phyloP scores from a whole-genome alignment of 2,888 invertebrate species.

The Rotaria macrura region DNA sequence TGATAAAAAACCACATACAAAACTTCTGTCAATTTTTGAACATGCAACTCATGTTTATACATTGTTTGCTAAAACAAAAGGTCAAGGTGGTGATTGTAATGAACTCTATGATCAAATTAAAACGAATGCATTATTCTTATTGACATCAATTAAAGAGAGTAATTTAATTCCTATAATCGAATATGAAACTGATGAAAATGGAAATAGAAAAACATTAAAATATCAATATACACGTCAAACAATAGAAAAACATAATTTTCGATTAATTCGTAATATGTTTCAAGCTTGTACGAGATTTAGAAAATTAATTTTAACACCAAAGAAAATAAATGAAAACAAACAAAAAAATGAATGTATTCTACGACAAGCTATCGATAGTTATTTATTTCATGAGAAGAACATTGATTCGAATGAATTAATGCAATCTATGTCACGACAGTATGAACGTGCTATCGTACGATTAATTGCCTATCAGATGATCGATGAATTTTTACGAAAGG shows the following conservation, averaged over 20 bases:
- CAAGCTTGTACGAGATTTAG: neutral
- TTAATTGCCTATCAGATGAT: neutral
- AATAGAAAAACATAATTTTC: neutral
- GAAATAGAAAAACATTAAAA: neutral
- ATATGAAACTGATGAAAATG: neutral
- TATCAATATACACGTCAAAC: neutral
- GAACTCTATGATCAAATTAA: neutral
- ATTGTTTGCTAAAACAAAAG: neutral
- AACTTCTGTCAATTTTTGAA: neutral
- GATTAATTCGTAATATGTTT: neutral
- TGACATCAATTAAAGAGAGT: neutral
- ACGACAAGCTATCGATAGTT: neutral
- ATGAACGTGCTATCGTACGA: neutral
- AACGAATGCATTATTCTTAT: neutral
- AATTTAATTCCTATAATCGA: neutral
- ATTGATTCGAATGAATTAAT: neutral
- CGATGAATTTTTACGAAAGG: neutral
- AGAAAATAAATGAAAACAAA: neutral
- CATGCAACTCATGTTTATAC: neutral
- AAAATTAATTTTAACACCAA: neutral
- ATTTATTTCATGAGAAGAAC: neutral
- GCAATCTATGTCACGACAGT: neutral
- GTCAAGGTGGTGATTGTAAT: neutral
- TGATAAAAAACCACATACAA: neutral
- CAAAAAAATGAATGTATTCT: neutral